Evolutionary conservation across 1,140 invertebrate species (phyloP).

Genomic region (Hetaerina americana): DNA sequence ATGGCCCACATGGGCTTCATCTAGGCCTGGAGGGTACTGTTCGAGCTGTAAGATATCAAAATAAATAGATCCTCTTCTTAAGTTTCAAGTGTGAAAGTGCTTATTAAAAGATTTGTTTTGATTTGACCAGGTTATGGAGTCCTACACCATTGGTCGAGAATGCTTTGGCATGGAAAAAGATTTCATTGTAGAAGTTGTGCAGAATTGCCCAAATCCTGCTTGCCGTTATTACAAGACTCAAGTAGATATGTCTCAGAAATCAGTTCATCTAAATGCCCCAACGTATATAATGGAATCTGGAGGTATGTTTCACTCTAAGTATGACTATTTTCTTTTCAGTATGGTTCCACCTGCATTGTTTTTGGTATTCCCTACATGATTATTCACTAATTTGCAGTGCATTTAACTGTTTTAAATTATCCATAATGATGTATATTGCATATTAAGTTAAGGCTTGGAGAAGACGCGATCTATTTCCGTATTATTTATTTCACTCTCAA

Average conservation of each 20-base stretch:
- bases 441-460: no score
- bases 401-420: no score
- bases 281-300: conserved; percentile 21
- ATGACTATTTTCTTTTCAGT: neutral
- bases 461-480: no score
- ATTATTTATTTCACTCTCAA: no score
- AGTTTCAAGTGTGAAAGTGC: conserved; percentile 2
- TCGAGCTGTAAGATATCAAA: conserved; percentile 57
- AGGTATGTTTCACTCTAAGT: conserved; percentile 9
- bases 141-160: conserved; percentile 70
- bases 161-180: conserved; percentile 83
- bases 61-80: conserved; percentile 6
- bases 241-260: conserved; percentile 51
- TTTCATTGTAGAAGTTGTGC: conserved; percentile 73
- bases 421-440: no score
- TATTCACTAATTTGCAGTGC: no score
- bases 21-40: conserved; percentile 66
- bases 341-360: no score
- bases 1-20: conserved; percentile 68
- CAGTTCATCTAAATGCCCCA: conserved; percentile 26
- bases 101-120: no score
- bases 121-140: conserved; percentile 54
- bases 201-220: conserved; percentile 72
- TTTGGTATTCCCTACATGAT: no score
- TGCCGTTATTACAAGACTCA: conserved; percentile 77